phyloP scores from a whole-genome alignment of 2,113 vertebrate genomes.

The Scopus umbretta region DNA sequence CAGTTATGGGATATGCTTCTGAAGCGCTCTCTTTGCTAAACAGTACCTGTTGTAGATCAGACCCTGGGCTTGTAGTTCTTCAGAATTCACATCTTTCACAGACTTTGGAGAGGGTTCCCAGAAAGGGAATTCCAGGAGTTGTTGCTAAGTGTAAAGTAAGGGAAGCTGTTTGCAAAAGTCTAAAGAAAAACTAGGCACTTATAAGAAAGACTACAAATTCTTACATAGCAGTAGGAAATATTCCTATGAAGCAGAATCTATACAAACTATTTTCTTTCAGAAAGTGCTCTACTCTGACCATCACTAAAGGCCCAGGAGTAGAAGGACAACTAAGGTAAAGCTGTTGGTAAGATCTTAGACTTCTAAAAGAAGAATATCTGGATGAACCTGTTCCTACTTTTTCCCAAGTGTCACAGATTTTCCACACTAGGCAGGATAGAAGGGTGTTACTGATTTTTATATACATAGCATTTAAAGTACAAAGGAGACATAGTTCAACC shows the following conservation, averaged over 20 bases:
- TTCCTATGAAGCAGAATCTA: neutral
- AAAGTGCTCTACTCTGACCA: neutral
- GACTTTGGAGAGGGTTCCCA: fast-evolving
- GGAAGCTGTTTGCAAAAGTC: neutral
- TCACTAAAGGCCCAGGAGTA: neutral
- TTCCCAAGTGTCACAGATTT: neutral
- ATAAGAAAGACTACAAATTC: neutral
- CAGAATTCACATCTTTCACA: neutral
- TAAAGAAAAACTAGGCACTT: neutral
- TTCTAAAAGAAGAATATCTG: neutral
- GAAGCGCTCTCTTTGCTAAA: neutral
- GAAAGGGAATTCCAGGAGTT: neutral
- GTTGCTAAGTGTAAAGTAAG: neutral
- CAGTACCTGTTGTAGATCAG: neutral
- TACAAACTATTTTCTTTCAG: neutral
- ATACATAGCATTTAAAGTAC: neutral
- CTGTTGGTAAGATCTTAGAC: neutral
- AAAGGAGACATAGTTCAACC: neutral
- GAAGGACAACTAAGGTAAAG: neutral
- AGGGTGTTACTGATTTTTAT: neutral
- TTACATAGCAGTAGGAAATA: neutral
- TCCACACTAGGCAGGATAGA: neutral
- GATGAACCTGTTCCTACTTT: neutral
- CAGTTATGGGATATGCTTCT: neutral
- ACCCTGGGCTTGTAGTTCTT: neutral